Evolutionary conservation across 2,113 vertebrate genomes (phyloP).

Genomic region (Athene cunicularia): DNA sequence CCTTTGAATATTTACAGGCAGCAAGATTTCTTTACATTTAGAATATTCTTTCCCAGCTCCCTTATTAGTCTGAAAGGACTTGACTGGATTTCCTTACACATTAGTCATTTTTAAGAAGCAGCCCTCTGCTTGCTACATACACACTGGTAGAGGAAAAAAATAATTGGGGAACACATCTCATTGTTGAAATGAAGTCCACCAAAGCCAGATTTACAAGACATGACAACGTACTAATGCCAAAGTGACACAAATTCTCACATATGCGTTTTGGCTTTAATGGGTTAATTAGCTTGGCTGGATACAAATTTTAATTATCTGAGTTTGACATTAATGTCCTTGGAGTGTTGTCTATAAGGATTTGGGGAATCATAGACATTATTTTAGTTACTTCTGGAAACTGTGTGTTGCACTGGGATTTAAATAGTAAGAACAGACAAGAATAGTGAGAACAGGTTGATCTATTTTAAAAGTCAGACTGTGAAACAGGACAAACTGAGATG

Average conservation of each 20-base stretch:
- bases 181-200: constrained; percentile 30
- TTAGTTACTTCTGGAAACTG: constrained; percentile 71
- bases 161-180: constrained; percentile 14
- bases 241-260: constrained; percentile 62
- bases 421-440: constrained; percentile 64
- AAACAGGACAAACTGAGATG: constrained; percentile 18
- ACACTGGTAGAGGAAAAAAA: background rate
- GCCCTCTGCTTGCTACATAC: background rate
- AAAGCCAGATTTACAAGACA: constrained; percentile 44
- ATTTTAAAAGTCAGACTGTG: constrained; percentile 49
- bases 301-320: constrained; percentile 73
- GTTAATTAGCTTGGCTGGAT: constrained; percentile 71
- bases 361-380: constrained; percentile 62
- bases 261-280: constrained; percentile 50
- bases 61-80: background rate
- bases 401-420: constrained; percentile 58
- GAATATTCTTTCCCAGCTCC: background rate
- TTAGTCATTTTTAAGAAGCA: background rate
- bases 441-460: constrained; percentile 68
- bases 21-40: background rate
- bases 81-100: background rate
- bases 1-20: background rate
- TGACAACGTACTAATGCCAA: constrained; percentile 51
- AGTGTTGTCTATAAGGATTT: constrained; percentile 70
- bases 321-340: constrained; percentile 70